Evolutionary conservation across 2,797 vertebrate genomes (phyloP).

Genomic region (Pipistrellus pygmaeus): DNA sequence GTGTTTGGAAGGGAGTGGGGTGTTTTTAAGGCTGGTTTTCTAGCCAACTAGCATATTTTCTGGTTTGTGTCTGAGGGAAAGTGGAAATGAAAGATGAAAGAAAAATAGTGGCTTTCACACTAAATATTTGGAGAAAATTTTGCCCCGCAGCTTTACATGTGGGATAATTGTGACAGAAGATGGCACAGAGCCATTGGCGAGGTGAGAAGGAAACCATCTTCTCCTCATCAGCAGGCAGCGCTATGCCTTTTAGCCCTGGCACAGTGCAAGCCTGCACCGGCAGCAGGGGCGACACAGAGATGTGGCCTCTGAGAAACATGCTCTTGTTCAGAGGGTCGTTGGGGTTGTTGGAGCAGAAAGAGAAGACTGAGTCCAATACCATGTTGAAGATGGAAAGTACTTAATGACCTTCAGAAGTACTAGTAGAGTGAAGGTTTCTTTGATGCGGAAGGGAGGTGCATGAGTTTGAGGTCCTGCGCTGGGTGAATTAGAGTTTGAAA

Average conservation of each 20-base stretch:
- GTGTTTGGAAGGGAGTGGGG: neutral
- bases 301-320: neutral
- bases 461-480: neutral
- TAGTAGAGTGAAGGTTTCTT: neutral
- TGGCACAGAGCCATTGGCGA: neutral
- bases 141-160: neutral
- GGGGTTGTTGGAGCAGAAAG: neutral
- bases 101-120: neutral
- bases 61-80: neutral
- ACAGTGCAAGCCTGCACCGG: neutral
- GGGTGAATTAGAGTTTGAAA: neutral
- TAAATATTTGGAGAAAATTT: neutral
- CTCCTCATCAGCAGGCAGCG: rapidly evolving
- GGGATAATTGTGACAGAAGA: neutral
- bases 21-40: neutral
- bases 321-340: neutral
- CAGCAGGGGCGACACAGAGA: neutral
- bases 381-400: neutral
- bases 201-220: neutral
- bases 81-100: neutral
- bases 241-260: neutral
- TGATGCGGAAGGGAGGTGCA: neutral
- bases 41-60: neutral
- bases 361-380: neutral
- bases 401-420: neutral